These are phyloP conservation scores for Pantherophis alleghaniensis DNA, from an alignment of 2,797 vertebrate genomes.

Conservation along the genomic window DNA sequence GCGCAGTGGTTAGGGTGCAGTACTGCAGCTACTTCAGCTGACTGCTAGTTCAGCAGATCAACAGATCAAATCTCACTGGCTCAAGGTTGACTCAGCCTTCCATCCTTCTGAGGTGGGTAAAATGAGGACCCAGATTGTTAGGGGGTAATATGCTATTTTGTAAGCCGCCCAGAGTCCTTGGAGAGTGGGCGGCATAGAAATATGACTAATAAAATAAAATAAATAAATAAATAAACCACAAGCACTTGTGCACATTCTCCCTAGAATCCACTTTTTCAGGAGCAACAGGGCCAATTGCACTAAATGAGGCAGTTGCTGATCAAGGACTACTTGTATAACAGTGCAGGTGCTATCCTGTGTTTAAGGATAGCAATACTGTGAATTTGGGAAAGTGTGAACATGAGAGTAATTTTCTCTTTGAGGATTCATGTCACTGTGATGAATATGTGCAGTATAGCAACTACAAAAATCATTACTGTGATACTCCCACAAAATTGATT, in stretches of 20 bases:
- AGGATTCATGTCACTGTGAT: constrained; percentile 38
- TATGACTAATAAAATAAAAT: too few relatives aligned
- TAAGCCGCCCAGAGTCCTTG: too few relatives aligned
- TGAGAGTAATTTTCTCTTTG: constrained; percentile 30
- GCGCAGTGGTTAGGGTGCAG: too few relatives aligned
- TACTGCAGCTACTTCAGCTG: too few relatives aligned
- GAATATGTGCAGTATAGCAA: constrained; percentile 33
- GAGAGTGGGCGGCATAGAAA: too few relatives aligned
- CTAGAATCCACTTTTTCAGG: not conserved
- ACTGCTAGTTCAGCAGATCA: too few relatives aligned
- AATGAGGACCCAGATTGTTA: too few relatives aligned
- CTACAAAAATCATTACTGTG: constrained; percentile 57
- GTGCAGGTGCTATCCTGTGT: not conserved
- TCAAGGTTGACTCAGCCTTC: too few relatives aligned
- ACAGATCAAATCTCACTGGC: too few relatives aligned
- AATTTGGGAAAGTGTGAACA: constrained; percentile 33
- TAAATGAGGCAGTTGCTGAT: not conserved
- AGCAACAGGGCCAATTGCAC: not conserved
- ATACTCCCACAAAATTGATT: constrained; percentile 55
- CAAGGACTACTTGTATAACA: not conserved
- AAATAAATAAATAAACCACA: not conserved
- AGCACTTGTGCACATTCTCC: not conserved
- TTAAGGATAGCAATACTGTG: constrained; percentile 8
- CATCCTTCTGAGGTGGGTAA: too few relatives aligned
- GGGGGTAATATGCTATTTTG: too few relatives aligned